Evolutionary conservation across 2,113 vertebrate genomes (phyloP), one percentile per base, ranked within the genome.

Genomic region (Cryptomyrus ogoouensis): DNA sequence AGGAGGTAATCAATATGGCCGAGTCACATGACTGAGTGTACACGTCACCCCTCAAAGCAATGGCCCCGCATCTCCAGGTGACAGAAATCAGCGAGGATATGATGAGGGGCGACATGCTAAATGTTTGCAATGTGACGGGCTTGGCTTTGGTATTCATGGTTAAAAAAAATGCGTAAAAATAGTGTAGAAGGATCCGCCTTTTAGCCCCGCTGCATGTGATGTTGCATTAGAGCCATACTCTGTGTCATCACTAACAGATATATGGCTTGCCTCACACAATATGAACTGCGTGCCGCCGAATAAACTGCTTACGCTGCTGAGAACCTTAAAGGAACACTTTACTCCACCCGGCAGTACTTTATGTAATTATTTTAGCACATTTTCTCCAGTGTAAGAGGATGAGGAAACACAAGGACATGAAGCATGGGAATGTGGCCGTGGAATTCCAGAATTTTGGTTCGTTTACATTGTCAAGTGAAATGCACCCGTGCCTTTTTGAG

Each of bases 221-320:
- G 93, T 90, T 93, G 94, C 95, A 96, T 96, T 96, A 95, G 96
- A 96, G 94, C 94, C 94, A 95, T 96, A 96, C 96, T 95, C 96
- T 92, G 93, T 90, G 90, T 95, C 93, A 94, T 92, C 90, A 91
- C 92, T 95, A 95, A 95, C 95, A 96, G 95, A 96, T 96, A 95
- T 95, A 96, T 91, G 93, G 93, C 70, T 92, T 95, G 95, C 94
- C 94, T 95, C 95, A 95, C 95, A 96, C 95, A 95, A 96, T 96
- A 96, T 96, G 95, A 96, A 96, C 94, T 96, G 95, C 94, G 95
- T 95, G 95, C 96, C 96, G 96, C 95, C 94, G 95, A 95, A 95
- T 95, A 96, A 96, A 96, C 96, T 95, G 95, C 96, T 96, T 96
- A 95, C 95, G 93, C 93, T 94, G 93, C 93, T 92, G 94, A 94